Evolutionary conservation across 1,140 invertebrate species (phyloP).

Genomic region (Colletes latitarsis): DNA sequence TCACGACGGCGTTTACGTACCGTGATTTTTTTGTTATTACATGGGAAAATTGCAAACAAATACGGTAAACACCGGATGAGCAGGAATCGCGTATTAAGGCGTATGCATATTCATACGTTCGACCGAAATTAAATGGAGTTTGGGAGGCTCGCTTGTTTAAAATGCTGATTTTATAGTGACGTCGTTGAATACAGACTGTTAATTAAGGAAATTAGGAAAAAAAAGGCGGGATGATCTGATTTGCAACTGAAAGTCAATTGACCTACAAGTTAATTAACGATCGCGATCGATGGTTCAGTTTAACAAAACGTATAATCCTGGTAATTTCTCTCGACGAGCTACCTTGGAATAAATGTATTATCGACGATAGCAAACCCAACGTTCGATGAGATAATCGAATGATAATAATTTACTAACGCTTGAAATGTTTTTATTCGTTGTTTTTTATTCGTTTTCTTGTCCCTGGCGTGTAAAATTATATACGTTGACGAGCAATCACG

Average conservation of each 20-base stretch:
- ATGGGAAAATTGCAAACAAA: neutral
- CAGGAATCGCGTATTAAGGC: neutral
- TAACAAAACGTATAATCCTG: neutral
- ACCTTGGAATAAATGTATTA: neutral
- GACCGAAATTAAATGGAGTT: neutral
- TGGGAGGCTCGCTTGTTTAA: neutral
- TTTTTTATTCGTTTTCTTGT: neutral
- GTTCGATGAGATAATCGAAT: too few relatives aligned
- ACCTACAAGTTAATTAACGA: neutral
- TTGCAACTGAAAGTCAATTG: neutral
- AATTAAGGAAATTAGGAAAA: neutral
- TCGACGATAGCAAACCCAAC: neutral
- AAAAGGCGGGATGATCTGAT: neutral
- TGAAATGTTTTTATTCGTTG: neutral
- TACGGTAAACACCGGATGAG: neutral
- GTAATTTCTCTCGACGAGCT: neutral
- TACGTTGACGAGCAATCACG: too few relatives aligned
- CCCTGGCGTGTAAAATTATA: too few relatives aligned
- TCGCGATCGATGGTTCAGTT: neutral
- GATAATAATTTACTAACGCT: too few relatives aligned
- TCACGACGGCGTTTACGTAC: too few relatives aligned
- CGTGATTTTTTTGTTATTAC: neutral
- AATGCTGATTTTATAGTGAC: conserved; percentile 1
- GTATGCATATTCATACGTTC: conserved; percentile 1
- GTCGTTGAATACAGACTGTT: neutral